A percentile compares a stretch with the other conserved stretches of the same genome.
phyloP scores from a whole-genome alignment of 2,113 vertebrate genomes.

The Ictidomys tridecemlineatus region DNA sequence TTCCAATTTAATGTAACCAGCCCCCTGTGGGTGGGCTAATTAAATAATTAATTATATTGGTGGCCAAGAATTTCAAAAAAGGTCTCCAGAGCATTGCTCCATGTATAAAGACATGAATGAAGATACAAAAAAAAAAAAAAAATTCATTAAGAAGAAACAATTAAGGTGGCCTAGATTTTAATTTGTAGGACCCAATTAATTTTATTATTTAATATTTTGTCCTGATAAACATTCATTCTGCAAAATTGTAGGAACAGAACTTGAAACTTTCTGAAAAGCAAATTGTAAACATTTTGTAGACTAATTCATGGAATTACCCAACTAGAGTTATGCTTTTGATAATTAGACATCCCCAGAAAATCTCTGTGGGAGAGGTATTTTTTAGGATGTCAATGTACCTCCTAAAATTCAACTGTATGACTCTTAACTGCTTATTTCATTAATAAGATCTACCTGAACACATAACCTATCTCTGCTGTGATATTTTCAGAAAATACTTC shows the following conservation, averaged over 20 bases:
- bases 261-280: slow-evolving; percentile 10
- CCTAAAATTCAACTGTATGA: background rate
- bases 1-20: slow-evolving; percentile 16
- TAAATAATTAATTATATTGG: background rate
- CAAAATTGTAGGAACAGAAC: background rate
- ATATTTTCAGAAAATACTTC: background rate
- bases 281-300: background rate
- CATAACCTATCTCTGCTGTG: background rate
- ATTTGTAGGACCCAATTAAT: background rate
- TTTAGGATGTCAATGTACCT: background rate
- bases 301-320: background rate
- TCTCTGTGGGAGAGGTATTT: background rate
- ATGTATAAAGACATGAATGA: background rate
- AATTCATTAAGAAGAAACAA: background rate
- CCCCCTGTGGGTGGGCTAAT: background rate
- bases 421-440: background rate
- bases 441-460: background rate
- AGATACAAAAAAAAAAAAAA: background rate
- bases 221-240: background rate
- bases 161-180: background rate
- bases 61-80: background rate
- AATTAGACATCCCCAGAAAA: background rate
- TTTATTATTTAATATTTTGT: slow-evolving; percentile 27
- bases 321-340: background rate
- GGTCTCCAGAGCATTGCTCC: background rate